phyloP scores from a whole-genome alignment of 2,888 invertebrate species.

The Macrosoma leucophasiata region DNA sequence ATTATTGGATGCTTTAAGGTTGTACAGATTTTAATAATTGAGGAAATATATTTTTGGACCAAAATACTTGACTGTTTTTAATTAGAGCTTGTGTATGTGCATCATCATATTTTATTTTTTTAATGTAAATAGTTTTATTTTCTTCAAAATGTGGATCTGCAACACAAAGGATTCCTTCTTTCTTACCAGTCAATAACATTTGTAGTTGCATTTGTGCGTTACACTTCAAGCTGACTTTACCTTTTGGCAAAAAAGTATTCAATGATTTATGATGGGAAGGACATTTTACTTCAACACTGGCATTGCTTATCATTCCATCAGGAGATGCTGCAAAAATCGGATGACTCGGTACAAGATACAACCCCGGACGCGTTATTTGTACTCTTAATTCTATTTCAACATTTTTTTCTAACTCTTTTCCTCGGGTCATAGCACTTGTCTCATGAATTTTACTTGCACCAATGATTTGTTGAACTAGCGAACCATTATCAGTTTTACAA shows the following conservation, averaged over 20 bases:
- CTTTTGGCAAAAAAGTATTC: constrained; percentile 4
- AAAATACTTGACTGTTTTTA: constrained; percentile 7
- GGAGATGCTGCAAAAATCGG: constrained; percentile 16
- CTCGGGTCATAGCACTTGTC: constrained; percentile 11
- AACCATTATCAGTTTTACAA: constrained; percentile 21
- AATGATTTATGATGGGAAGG: constrained; percentile 14
- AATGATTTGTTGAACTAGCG: constrained; percentile 17
- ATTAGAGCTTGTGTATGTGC: constrained; percentile 5
- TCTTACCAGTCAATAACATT: no score
- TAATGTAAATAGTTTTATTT: no score
- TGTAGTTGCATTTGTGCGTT: constrained; percentile 15
- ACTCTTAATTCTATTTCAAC: constrained; percentile 8
- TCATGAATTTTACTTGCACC: constrained; percentile 15
- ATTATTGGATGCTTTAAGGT: constrained; percentile 6
- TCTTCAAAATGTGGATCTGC: no score
- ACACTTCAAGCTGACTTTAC: constrained; percentile 10
- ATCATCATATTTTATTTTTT: constrained; percentile 5
- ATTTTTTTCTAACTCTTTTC: constrained; percentile 12
- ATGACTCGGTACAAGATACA: constrained; percentile 12
- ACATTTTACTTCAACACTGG: constrained; percentile 17
- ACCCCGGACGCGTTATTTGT: constrained; percentile 10
- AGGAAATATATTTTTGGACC: constrained; percentile 12
- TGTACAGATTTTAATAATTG: constrained; percentile 10
- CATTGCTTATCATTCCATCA: constrained; percentile 14
- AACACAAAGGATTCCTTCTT: no score